Conservation (phyloP, 2,797 vertebrate species). For the Scarus forsteni region DNA sequence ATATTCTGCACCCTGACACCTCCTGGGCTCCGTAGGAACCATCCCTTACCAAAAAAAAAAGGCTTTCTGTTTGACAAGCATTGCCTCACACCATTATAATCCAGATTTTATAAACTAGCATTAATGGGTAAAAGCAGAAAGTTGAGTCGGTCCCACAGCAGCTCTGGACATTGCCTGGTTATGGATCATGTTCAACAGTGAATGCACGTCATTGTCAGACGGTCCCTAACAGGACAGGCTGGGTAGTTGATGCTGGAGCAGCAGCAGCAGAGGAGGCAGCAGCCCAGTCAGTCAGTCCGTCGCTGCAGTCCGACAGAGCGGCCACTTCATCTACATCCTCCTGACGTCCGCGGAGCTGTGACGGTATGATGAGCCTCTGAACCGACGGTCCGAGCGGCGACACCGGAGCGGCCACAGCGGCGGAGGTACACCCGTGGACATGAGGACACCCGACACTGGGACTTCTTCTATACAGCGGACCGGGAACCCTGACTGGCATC, state of each 20-base stretch:
- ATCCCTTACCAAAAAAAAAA: too few species aligned
- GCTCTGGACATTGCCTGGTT: neutral
- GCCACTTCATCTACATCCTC: conserved; percentile 49
- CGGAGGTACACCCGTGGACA: conserved; percentile 44
- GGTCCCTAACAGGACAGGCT: conserved; percentile 60
- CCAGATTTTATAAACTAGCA: too few species aligned
- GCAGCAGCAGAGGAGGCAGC: conserved; percentile 19
- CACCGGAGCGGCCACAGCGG: neutral
- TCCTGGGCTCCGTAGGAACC: too few species aligned
- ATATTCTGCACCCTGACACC: too few species aligned
- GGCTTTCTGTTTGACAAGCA: too few species aligned
- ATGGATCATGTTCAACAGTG: neutral
- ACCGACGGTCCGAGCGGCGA: neutral
- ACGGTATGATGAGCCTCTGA: conserved; percentile 44
- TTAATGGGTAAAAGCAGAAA: too few species aligned
- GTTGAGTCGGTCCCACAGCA: too few species aligned
- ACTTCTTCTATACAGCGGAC: conserved; percentile 48
- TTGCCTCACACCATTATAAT: too few species aligned
- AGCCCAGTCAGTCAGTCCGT: conserved; percentile 55
- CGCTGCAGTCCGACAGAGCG: conserved; percentile 66
- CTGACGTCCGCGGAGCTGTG: conserved; percentile 29
- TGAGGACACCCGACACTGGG: conserved; percentile 57
- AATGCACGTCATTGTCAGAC: conserved; percentile 37
- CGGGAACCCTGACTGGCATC: conserved; percentile 53
- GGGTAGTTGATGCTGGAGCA: conserved; percentile 53